phyloP scores from a whole-genome alignment of 1,140 invertebrate species.

The Ditylenchus dipsaci region DNA sequence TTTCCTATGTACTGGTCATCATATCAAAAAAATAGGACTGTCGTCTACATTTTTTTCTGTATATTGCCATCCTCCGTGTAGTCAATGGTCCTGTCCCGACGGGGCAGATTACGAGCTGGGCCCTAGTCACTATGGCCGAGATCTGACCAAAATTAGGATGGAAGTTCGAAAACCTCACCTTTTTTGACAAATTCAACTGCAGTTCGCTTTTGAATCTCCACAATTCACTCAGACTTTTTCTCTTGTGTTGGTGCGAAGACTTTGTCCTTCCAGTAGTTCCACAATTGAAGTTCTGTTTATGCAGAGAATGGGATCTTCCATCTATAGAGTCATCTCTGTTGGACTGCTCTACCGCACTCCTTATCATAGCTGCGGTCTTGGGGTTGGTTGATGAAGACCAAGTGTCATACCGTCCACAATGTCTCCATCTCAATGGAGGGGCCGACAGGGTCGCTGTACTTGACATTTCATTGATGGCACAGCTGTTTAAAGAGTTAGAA shows the following conservation, averaged over 20 bases:
- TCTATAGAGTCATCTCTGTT: background rate
- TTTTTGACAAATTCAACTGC: slow-evolving; percentile 19
- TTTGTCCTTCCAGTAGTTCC: background rate
- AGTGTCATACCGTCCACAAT: background rate
- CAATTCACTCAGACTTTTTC: slow-evolving; percentile 2
- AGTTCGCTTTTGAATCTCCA: slow-evolving; percentile 15
- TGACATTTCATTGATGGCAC: background rate
- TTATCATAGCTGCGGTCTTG: background rate
- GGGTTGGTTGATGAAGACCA: background rate
- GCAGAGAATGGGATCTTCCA: background rate
- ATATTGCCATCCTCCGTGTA: no score
- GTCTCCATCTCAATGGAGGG: background rate
- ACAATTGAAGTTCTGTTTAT: background rate
- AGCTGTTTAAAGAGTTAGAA: no score
- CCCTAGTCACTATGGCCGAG: no score
- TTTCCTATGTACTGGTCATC: no score
- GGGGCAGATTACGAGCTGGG: no score
- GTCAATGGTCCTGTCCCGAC: no score
- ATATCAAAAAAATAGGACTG: no score
- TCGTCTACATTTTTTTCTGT: no score
- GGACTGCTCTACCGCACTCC: background rate
- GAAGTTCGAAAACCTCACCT: slow-evolving; percentile 2
- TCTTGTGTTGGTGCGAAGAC: background rate
- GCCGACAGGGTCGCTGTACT: background rate
- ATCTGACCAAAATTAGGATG: background rate